These are phyloP conservation scores for Tipula helvola DNA, from an alignment of 2,888 invertebrate species.

Conservation along the genomic window DNA sequence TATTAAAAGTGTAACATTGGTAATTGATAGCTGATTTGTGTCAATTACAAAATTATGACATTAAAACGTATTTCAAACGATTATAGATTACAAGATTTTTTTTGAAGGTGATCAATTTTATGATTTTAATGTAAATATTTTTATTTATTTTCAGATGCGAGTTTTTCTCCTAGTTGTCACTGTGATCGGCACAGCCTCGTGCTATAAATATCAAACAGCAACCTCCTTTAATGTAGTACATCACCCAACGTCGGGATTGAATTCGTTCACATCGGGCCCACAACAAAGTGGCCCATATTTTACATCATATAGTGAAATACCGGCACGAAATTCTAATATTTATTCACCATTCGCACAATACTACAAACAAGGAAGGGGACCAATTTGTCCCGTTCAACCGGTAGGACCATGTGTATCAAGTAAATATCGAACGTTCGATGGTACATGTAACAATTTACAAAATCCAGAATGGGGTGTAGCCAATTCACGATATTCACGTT, in stretches of 20 bases:
- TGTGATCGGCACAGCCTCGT: background rate
- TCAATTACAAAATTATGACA: background rate
- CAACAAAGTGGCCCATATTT: background rate
- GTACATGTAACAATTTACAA: constrained; percentile 84
- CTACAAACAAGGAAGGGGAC: constrained; percentile 8
- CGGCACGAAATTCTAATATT: background rate
- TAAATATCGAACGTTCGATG: constrained; percentile 68
- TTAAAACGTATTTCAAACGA: background rate
- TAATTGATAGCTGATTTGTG: background rate
- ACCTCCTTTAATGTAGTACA: constrained; percentile 7
- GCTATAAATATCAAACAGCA: background rate
- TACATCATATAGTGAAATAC: background rate
- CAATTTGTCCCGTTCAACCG: constrained; percentile 9
- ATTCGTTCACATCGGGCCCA: background rate
- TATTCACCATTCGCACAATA: background rate
- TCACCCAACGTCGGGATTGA: background rate
- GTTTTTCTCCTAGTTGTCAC: constrained; percentile 9
- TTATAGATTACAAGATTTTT: background rate
- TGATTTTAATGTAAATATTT: no score
- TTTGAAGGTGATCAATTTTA: no score
- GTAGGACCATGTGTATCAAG: constrained; percentile 28
- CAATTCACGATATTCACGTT: constrained; percentile 44
- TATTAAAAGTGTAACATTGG: background rate
- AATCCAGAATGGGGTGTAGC: constrained; percentile 73
- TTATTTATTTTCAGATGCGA: constrained; percentile 11